A percentile compares a stretch with the other conserved stretches of the same genome.
Evolutionary conservation across 2,888 invertebrate genomes (phyloP).

Genomic region (Aquatica leii): DNA sequence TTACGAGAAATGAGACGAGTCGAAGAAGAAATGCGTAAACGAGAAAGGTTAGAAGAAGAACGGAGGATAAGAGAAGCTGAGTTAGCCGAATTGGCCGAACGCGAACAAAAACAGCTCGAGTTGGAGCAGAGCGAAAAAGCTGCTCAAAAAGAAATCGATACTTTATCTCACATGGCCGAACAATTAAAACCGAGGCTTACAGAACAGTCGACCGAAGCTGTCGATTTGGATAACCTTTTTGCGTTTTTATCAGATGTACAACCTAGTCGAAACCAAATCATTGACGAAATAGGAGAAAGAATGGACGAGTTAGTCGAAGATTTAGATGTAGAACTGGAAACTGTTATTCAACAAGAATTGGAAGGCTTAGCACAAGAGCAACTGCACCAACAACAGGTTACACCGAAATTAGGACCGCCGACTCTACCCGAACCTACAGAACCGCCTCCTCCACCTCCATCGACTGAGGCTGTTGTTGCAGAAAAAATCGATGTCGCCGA

Average conservation of each 20-base stretch:
- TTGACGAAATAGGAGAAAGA: slow-evolving; percentile 84
- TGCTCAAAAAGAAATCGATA: slow-evolving; percentile 74
- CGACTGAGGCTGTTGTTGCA: slow-evolving; percentile 61
- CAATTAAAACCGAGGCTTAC: slow-evolving; percentile 71
- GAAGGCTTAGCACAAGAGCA: slow-evolving; percentile 63
- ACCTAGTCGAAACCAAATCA: slow-evolving; percentile 66
- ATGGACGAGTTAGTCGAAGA: slow-evolving; percentile 86
- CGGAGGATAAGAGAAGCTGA: slow-evolving; percentile 68
- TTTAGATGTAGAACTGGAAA: slow-evolving; percentile 79
- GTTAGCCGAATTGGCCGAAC: slow-evolving; percentile 57
- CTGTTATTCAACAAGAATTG: slow-evolving; percentile 70
- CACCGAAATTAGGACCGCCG: slow-evolving; percentile 66
- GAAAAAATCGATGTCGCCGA: slow-evolving; percentile 62
- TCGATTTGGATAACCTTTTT: slow-evolving; percentile 89
- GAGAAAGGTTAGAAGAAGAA: slow-evolving; percentile 79
- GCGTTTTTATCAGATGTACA: slow-evolving; percentile 84
- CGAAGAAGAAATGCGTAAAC: slow-evolving; percentile 84
- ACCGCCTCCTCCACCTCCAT: slow-evolving; percentile 68
- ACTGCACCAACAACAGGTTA: slow-evolving; percentile 55
- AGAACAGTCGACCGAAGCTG: slow-evolving; percentile 69
- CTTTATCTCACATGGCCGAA: slow-evolving; percentile 76
- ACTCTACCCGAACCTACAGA: slow-evolving; percentile 81
- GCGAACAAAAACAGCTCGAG: slow-evolving; percentile 61
- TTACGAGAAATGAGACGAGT: slow-evolving; percentile 86
- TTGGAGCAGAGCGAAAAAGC: slow-evolving; percentile 72